Conservation (phyloP, 2,888 invertebrate genomes). For the Globia sparganii region DNA sequence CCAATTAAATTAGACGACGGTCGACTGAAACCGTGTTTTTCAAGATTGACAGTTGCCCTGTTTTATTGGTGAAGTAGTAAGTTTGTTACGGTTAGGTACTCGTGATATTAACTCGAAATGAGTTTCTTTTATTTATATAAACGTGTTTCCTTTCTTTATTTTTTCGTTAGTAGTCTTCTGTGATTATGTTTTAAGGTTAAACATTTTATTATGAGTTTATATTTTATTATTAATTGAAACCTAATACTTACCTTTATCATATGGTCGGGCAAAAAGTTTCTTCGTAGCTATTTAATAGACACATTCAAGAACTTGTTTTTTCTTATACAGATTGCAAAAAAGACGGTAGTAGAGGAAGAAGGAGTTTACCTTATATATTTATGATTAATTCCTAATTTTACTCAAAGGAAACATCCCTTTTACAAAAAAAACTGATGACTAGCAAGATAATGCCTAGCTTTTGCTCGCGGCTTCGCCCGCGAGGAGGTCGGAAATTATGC, state of each 20-base stretch:
- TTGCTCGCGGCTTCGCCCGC: no score
- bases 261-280: conserved; percentile 9
- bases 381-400: not conserved
- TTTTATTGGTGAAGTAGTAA: conserved; percentile 7
- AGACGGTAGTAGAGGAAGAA: not conserved
- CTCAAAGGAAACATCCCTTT: not conserved
- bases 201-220: conserved; percentile 28
- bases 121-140: not conserved
- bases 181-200: conserved; percentile 44
- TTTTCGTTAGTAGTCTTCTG: conserved; percentile 24
- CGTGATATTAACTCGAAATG: conserved; percentile 29
- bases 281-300: conserved; percentile 1
- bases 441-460: not conserved
- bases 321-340: not conserved
- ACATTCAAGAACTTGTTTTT: not conserved
- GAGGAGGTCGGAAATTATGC: not conserved
- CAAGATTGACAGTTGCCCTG: not conserved
- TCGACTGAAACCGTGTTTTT: not conserved
- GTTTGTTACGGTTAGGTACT: conserved; percentile 17
- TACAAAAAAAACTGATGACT: not conserved
- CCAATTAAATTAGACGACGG: not conserved
- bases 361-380: not conserved
- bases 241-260: conserved; percentile 11
- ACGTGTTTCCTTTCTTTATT: conserved; percentile 7
- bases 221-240: conserved; percentile 41